These are phyloP conservation scores for Rhipidura dahli DNA, from an alignment of 2,113 vertebrate species.

Conservation along the genomic window DNA sequence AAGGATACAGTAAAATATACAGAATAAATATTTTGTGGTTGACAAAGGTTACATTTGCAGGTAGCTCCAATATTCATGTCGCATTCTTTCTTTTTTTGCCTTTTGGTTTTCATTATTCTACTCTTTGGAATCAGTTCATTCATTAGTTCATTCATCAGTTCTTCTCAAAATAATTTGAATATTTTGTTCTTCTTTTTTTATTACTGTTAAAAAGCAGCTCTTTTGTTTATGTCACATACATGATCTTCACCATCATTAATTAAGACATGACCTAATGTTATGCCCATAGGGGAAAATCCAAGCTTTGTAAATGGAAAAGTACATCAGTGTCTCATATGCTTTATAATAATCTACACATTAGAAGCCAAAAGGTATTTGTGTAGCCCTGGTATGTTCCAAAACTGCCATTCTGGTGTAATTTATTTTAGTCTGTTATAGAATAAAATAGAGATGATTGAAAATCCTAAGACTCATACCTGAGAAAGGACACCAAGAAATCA, in stretches of 20 bases:
- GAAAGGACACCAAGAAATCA: background rate
- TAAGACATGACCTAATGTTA: constrained; percentile 33
- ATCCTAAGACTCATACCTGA: background rate
- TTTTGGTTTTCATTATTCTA: background rate
- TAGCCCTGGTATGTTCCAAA: background rate
- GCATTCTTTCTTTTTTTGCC: background rate
- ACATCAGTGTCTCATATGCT: constrained; percentile 14
- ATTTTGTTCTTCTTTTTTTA: background rate
- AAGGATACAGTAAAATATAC: background rate
- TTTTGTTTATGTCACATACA: background rate
- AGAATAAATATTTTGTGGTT: background rate
- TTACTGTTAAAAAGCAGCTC: background rate
- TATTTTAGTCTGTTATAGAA: background rate
- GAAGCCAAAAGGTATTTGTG: background rate
- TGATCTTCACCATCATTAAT: background rate
- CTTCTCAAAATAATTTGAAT: background rate
- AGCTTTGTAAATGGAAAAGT: constrained; percentile 36
- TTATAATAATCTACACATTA: background rate
- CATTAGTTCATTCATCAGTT: background rate
- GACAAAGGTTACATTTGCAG: background rate
- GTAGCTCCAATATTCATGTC: background rate
- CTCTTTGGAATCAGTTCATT: background rate
- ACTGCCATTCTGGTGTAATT: background rate
- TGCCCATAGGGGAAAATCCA: background rate
- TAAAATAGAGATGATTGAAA: background rate